Base-by-base conservation (phyloP, 1,140 invertebrate species). In the Bombus confusus region DNA sequence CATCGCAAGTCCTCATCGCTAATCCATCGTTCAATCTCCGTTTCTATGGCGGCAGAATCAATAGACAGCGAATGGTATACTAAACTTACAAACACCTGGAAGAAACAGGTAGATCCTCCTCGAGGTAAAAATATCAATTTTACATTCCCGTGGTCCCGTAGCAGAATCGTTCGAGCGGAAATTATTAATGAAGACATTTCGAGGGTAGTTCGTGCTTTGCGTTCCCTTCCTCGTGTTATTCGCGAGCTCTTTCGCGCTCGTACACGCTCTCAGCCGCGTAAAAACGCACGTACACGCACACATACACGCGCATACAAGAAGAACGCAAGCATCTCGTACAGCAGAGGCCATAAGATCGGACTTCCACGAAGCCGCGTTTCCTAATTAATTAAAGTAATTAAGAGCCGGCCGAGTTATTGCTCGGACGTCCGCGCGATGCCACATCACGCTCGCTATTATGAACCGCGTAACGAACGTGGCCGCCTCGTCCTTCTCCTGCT, bases 381-480 rank as follows among this genome's bases (percentile, higher is more conserved):
- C 92, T 94, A 93, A 94, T 94, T 94, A 94, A 94, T 94, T 94
- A 93, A 94, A 94, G 92, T 94, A 94, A 94, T 94, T 93, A 93
- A 92, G 92, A 83, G 89, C 90, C 86, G 90, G 90, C 91, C 91
- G 91, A 94, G 92, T 94, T 94, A 94, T 93, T 94, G 91, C 92
- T 90, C 76, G 86, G 88, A 88, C 90, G 90, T 91, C 81, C 90
- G 89, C 87, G 89, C 87, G 86, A 86, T 91, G 90, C 90, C 91
- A 85, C 87, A 92, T 91, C 91, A 90, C 87, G 88, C 87, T 88
- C 88, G 83, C 57, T 88, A 91, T 93, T 93, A 93, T 91, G 89
- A 93, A 92, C 90, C 93, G 92, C 92, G 88, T 92, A 92, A 93
- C 91, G 87, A 89, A 90, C 89, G 88, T 71, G 80, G 31, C 83